These are phyloP conservation scores for Zaprionus gabonicus DNA, from an alignment of 1,140 invertebrate genomes.

Conservation along the genomic window DNA sequence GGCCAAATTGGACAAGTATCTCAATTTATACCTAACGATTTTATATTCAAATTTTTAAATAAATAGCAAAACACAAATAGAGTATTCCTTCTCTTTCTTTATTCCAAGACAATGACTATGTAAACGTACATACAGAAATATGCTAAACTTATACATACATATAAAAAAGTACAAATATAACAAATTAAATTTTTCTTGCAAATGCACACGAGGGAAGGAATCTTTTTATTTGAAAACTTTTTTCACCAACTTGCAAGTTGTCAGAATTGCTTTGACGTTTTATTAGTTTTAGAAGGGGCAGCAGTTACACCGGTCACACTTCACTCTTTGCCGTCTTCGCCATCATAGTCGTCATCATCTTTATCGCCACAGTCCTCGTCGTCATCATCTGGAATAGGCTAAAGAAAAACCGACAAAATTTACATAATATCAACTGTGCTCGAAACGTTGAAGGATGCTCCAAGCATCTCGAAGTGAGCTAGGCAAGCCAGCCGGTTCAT, in stretches of 20 bases:
- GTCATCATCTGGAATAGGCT: constrained; percentile 8
- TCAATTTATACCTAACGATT: not conserved
- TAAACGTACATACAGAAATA: not conserved
- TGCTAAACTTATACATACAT: not conserved
- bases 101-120: not conserved
- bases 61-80: not conserved
- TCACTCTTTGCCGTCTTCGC: constrained; percentile 35
- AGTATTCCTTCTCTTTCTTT: not conserved
- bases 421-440: constrained; percentile 67
- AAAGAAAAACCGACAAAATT: constrained; percentile 56
- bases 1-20: not conserved
- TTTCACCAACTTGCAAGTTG: constrained; percentile 64
- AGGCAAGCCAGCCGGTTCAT: constrained; percentile 8
- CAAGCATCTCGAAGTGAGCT: constrained; percentile 29
- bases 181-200: constrained; percentile 38
- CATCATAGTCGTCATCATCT: constrained; percentile 20
- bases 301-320: constrained; percentile 49
- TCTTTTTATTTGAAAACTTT: constrained; percentile 40
- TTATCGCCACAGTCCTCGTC: constrained; percentile 11
- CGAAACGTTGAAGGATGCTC: constrained; percentile 73
- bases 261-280: constrained; percentile 80
- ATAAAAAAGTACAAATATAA: constrained; percentile 11
- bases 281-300: constrained; percentile 66
- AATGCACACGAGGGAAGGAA: constrained; percentile 15
- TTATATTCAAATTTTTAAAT: not conserved